A percentile compares a stretch with the other conserved stretches of the same genome.
Evolutionary conservation across 2,888 invertebrate species (phyloP).

Genomic region (Meliscaeva auricollis): DNA sequence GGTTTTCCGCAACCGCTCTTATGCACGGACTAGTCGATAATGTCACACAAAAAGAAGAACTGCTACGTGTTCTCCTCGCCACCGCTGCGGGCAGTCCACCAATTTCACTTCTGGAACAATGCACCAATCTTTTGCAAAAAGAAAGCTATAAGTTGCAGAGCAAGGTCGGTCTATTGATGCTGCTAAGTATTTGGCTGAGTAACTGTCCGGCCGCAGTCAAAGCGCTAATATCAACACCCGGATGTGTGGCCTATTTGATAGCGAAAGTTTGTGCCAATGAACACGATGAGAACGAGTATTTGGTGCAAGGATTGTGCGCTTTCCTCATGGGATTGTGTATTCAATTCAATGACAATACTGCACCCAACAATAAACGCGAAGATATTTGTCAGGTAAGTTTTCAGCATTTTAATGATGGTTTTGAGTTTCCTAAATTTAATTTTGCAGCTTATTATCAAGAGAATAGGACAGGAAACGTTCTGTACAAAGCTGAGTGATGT

Average conservation of each 20-base stretch:
- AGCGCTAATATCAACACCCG: conserved; percentile 91
- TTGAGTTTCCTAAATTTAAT: background rate
- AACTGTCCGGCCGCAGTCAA: conserved; percentile 93
- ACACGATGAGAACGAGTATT: conserved; percentile 95
- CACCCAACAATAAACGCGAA: conserved; percentile 90
- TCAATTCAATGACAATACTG: conserved; percentile 93
- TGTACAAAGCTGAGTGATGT: conserved; percentile 94
- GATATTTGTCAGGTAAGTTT: conserved; percentile 87
- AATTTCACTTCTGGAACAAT: conserved; percentile 95
- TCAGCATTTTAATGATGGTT: background rate
- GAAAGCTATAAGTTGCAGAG: conserved; percentile 88
- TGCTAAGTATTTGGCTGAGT: conserved; percentile 94
- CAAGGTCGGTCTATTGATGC: conserved; percentile 95
- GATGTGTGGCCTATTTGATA: conserved; percentile 93
- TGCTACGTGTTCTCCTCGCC: conserved; percentile 95
- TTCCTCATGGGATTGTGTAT: conserved; percentile 97
- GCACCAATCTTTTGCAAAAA: conserved; percentile 93
- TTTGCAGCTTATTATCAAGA: conserved; percentile 89
- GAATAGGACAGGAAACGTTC: conserved; percentile 96
- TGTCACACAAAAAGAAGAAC: conserved; percentile 93
- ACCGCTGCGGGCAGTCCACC: conserved; percentile 93
- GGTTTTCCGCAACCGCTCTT: conserved; percentile 97
- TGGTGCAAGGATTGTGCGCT: conserved; percentile 95
- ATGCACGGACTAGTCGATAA: conserved; percentile 96
- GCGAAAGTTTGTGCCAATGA: conserved; percentile 92